Percentiles rank a stretch among this genome's conserved stretches.
Evolutionary conservation across 2,113 vertebrate species (phyloP).

Genomic region (Spea bombifrons): DNA sequence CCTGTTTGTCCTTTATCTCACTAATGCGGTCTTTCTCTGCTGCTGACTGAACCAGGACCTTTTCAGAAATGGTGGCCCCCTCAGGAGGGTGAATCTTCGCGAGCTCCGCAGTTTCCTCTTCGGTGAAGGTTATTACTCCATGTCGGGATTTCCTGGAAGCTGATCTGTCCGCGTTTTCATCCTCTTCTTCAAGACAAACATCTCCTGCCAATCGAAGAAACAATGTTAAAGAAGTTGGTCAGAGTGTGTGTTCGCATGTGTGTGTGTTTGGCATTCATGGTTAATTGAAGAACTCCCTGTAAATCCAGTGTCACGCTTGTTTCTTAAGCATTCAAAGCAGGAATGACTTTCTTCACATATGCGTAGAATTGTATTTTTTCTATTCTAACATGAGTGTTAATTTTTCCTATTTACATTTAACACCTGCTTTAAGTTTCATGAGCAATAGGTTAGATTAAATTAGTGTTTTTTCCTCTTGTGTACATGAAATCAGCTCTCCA

Average conservation of each 20-base stretch:
- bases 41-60: constrained; percentile 92
- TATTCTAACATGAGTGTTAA: no score
- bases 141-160: constrained; percentile 73
- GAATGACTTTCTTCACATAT: no score
- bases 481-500: no score
- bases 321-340: background rate
- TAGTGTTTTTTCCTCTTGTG: no score
- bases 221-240: no score
- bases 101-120: constrained; percentile 91
- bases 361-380: no score
- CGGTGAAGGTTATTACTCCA: constrained; percentile 92
- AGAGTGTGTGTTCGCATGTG: background rate
- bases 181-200: constrained; percentile 73
- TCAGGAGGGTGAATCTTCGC: constrained; percentile 85
- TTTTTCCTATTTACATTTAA: no score
- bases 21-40: constrained; percentile 95
- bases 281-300: background rate
- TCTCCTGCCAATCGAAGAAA: constrained; percentile 53
- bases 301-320: no score
- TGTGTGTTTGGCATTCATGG: background rate
- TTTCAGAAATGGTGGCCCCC: constrained; percentile 89
- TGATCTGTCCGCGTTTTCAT: constrained; percentile 70
- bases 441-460: no score
- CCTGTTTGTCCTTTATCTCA: constrained; percentile 90
- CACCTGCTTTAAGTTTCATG: no score